Conservation (phyloP, 2,113 vertebrate species). For the Baryphthengus martii region DNA sequence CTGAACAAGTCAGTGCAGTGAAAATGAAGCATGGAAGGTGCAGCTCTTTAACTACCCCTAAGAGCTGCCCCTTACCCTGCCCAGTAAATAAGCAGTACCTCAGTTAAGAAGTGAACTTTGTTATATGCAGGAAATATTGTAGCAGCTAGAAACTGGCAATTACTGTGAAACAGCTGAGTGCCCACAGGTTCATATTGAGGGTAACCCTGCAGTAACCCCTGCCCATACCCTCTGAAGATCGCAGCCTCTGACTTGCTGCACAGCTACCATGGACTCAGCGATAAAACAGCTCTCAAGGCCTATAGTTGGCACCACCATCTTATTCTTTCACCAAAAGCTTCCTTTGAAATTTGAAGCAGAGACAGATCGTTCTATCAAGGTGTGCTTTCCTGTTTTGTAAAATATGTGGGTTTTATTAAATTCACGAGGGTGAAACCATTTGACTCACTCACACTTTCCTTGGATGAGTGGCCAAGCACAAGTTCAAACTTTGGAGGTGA, state of each 20-base stretch:
- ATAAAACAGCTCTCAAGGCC: accelerated
- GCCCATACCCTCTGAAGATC: not conserved
- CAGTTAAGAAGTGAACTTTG: not conserved
- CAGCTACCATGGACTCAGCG: not conserved
- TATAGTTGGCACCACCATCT: not conserved
- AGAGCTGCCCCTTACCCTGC: not conserved
- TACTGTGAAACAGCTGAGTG: not conserved
- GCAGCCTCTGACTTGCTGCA: not conserved
- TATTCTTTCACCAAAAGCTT: not conserved
- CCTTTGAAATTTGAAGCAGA: not conserved
- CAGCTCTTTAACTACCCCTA: not conserved
- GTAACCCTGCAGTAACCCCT: not conserved
- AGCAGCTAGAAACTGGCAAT: not conserved
- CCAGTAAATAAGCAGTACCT: not conserved
- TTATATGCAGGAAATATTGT: not conserved
- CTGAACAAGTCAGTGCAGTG: not conserved
- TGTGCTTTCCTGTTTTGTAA: not conserved
- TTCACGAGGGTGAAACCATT: not conserved
- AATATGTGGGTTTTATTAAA: not conserved
- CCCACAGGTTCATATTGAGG: not conserved
- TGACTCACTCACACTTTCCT: not conserved
- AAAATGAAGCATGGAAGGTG: not conserved
- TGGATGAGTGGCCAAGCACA: not conserved
- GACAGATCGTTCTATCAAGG: not conserved
- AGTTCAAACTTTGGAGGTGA: not conserved